These are phyloP conservation scores for Chrysocyon brachyurus DNA, from an alignment of 2,797 vertebrate species.

Conservation along the genomic window DNA sequence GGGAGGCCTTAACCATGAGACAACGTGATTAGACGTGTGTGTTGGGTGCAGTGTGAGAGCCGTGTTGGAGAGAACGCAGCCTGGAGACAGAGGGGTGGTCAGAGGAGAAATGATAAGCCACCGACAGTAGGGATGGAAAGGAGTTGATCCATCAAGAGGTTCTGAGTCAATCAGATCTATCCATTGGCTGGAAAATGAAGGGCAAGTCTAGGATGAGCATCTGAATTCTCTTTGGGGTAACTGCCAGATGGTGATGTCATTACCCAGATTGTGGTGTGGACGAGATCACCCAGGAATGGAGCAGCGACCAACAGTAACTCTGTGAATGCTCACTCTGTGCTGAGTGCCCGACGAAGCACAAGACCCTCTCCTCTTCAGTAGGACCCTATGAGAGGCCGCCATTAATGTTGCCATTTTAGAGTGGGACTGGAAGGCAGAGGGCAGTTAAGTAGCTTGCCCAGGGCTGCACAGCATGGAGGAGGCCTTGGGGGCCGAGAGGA, in stretches of 20 bases:
- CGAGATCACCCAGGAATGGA: not conserved
- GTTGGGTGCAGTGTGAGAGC: not conserved
- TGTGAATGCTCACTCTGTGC: not conserved
- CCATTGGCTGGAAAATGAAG: not conserved
- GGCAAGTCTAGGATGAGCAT: accelerated
- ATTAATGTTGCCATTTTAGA: not conserved
- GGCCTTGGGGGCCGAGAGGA: accelerated
- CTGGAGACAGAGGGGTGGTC: not conserved
- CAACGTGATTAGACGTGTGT: accelerated
- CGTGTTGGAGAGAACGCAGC: accelerated
- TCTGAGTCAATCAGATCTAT: not conserved
- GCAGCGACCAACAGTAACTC: not conserved
- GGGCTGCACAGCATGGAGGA: not conserved
- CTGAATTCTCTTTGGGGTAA: not conserved
- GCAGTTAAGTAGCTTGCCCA: not conserved
- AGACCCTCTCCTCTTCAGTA: too few species aligned
- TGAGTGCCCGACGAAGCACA: accelerated
- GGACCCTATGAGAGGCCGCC: accelerated
- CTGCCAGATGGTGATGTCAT: not conserved
- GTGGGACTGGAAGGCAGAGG: not conserved
- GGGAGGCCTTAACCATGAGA: not conserved
- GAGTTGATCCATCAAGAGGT: accelerated
- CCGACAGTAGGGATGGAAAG: too few species aligned
- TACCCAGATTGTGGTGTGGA: not conserved
- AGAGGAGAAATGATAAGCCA: not conserved